These are phyloP conservation scores for Drosophila helvetica DNA, from an alignment of 2,888 invertebrate genomes.

Conservation along the genomic window DNA sequence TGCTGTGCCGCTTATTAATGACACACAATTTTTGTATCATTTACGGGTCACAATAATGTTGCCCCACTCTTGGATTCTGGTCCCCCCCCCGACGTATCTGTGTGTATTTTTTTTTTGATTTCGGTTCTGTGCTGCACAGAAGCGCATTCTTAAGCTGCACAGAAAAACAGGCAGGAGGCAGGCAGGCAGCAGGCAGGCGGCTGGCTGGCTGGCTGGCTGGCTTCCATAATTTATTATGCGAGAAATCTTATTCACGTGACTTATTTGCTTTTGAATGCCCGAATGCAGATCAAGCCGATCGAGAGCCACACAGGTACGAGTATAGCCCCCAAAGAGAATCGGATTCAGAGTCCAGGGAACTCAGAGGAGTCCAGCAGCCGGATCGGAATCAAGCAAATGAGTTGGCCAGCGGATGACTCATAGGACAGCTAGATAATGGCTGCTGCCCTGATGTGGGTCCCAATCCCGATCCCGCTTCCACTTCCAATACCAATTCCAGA, in stretches of 20 bases:
- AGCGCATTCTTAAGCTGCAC: conserved; percentile 71
- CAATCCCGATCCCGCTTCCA: background rate
- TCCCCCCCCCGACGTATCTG: background rate
- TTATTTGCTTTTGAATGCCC: conserved; percentile 81
- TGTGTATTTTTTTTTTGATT: conserved; percentile 6
- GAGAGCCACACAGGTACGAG: conserved; percentile 50
- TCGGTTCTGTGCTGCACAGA: conserved; percentile 68
- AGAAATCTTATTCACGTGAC: conserved; percentile 82
- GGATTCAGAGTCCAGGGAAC: conserved; percentile 1
- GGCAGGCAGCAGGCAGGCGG: conserved; percentile 48
- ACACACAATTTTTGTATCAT: conserved; percentile 82
- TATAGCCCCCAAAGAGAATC: conserved; percentile 14
- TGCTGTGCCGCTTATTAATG: conserved; percentile 80
- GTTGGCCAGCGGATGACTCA: conserved; percentile 30
- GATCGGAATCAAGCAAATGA: conserved; percentile 3
- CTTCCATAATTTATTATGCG: conserved; percentile 82
- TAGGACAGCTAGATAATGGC: conserved; percentile 49
- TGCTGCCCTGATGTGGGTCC: conserved; percentile 72
- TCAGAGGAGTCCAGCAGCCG: conserved; percentile 5
- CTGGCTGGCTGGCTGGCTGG: background rate
- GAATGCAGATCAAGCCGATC: conserved; percentile 9
- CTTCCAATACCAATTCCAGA: conserved; percentile 25
- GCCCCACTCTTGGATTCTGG: conserved; percentile 18
- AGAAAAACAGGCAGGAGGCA: background rate
- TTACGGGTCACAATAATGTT: conserved; percentile 80